These are phyloP conservation scores for Stenopsyche tienmushanensis DNA, from an alignment of 1,140 invertebrate genomes.

Conservation along the genomic window DNA sequence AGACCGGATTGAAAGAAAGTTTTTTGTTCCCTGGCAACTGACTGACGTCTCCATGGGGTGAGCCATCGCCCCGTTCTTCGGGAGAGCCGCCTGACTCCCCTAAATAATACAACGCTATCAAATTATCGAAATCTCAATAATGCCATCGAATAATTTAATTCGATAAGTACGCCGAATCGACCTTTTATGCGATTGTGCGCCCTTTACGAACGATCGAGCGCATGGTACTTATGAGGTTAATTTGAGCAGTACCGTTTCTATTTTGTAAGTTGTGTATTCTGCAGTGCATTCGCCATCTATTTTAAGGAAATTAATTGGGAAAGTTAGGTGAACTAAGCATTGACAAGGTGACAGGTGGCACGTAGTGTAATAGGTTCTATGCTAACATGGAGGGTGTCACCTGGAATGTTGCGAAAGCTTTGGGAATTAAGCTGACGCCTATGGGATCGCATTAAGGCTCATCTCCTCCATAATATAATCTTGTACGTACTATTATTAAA, in stretches of 20 bases:
- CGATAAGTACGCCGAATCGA: not conserved
- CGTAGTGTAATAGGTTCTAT: not conserved
- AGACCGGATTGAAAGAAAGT: conserved; percentile 25
- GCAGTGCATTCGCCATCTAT: too few species aligned
- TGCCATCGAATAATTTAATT: not conserved
- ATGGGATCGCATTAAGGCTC: too few species aligned
- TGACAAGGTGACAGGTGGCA: conserved; percentile 27
- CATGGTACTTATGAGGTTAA: too few species aligned
- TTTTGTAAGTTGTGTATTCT: too few species aligned
- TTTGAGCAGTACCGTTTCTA: too few species aligned
- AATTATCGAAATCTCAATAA: conserved; percentile 7
- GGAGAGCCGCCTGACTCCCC: not conserved
- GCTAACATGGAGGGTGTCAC: conserved; percentile 9
- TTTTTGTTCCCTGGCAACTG: conserved; percentile 11
- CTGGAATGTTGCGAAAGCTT: conserved; percentile 18
- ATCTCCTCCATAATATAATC: too few species aligned
- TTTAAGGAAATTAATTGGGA: conserved; percentile 24
- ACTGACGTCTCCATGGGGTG: conserved; percentile 7
- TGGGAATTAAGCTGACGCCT: conserved; percentile 4
- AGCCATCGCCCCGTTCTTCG: not conserved
- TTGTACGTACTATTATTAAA: too few species aligned
- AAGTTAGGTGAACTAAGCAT: conserved; percentile 28
- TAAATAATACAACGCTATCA: not conserved
- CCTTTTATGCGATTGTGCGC: too few species aligned
- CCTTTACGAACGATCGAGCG: too few species aligned